Percentiles rank a stretch among this genome's conserved stretches.
These are phyloP conservation scores for Whitmania pigra DNA, from an alignment of 1,140 invertebrate species.

Conservation along the genomic window DNA sequence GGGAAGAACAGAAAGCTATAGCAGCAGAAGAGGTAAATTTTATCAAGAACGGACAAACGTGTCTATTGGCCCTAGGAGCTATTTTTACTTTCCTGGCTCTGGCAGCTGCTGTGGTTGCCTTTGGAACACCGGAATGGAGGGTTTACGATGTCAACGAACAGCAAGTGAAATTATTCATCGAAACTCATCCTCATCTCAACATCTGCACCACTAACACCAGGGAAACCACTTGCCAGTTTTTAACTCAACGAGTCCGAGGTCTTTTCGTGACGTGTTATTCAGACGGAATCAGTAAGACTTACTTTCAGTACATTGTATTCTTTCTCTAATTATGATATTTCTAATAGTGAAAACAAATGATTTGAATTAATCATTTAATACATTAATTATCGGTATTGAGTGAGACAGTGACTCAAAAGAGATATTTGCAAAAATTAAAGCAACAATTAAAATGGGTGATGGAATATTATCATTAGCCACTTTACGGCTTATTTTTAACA, in stretches of 20 bases:
- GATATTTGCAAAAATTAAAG: too few relatives aligned
- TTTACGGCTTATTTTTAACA: too few relatives aligned
- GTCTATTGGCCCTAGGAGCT: neutral
- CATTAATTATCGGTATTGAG: neutral
- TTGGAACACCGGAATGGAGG: slow-evolving; percentile 2
- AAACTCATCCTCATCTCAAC: neutral
- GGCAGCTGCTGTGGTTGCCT: neutral
- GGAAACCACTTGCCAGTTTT: neutral
- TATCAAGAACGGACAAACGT: neutral
- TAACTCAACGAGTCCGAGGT: neutral
- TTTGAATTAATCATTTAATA: neutral
- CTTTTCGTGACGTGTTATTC: slow-evolving; percentile 1
- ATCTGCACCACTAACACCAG: neutral
- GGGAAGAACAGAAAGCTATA: neutral
- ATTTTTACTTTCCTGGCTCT: slow-evolving; percentile 3
- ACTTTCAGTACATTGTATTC: too few relatives aligned
- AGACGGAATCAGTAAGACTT: neutral
- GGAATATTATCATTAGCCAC: too few relatives aligned
- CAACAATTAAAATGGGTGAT: too few relatives aligned
- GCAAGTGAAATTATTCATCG: neutral
- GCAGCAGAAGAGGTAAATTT: neutral
- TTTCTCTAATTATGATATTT: neutral
- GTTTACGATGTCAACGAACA: neutral
- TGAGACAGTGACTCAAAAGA: neutral
- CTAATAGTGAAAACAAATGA: neutral